Evolutionary conservation across 2,113 vertebrate genomes (phyloP).

Genomic region (Phalacrocorax brasilianus): DNA sequence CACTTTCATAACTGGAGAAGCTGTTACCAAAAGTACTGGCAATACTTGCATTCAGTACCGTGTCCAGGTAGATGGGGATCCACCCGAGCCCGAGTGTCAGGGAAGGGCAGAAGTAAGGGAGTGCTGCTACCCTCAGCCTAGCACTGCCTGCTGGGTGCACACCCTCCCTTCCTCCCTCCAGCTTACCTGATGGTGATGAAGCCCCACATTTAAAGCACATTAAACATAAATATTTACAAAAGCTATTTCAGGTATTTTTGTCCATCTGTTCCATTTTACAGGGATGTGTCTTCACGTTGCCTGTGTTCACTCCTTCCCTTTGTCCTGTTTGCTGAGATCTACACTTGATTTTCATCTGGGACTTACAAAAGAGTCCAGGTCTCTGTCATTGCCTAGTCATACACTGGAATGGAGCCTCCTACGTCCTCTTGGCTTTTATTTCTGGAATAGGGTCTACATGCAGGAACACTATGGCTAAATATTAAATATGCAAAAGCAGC

Average conservation of each 20-base stretch:
- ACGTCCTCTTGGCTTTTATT: neutral
- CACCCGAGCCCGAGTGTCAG: neutral
- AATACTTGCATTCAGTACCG: rapidly evolving
- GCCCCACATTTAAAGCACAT: neutral
- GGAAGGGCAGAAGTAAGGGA: neutral
- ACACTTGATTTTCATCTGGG: neutral
- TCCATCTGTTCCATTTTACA: neutral
- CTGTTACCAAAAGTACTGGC: neutral
- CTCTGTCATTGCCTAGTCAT: neutral
- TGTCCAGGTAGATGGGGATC: neutral
- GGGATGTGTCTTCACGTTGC: rapidly evolving
- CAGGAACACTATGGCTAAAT: neutral
- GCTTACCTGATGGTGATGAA: neutral
- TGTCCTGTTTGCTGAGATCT: neutral
- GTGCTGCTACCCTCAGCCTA: neutral
- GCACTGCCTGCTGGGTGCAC: neutral
- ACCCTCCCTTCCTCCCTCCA: too few species aligned
- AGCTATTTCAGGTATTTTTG: neutral
- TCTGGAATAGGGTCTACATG: neutral
- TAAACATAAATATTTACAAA: neutral
- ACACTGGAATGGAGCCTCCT: neutral
- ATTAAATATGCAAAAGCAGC: neutral
- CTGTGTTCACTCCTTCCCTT: neutral
- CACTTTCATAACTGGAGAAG: neutral
- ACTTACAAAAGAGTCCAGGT: neutral